Evolutionary conservation across 2,888 invertebrate species (phyloP), one percentile per base, ranked within the genome.

Genomic region (Caenorhabditis sulstoni): DNA sequence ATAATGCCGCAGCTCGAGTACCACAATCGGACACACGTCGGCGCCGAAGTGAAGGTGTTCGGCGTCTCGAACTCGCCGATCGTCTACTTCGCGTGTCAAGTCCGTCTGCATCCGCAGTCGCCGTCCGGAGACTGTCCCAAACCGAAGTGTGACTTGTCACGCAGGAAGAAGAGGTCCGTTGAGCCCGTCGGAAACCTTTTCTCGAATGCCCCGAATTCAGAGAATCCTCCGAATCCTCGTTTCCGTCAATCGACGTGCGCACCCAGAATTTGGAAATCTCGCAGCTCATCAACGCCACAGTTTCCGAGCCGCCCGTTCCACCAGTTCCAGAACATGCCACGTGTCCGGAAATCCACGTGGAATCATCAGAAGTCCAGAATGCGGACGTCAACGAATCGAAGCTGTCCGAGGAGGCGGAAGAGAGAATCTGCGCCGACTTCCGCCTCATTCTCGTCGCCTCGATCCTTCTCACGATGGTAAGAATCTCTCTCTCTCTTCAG

Each of bases 21-120:
- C 59, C 57, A 62, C n/a, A 82, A 83, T 50, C 78, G 87, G 82
- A 79, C 82, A 22, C 70, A 76, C 39, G 86, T 85, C n/a, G 74
- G 71, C 12, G 84, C 81, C 37, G 65, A 70, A 11, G 79, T 86
- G n/a, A 62, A 75, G 14, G 85, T 87, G 16, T 88, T 88, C 55
- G 87, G 87, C 14, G 82, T 87, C 4, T 82, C 85, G n/a, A 79
- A 86, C 18, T 65, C 82, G 18, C 80, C 87, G 18, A 78, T 85
- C 22, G 81, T 88, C 35, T 82, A 82, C 55, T 88, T 85, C 65
- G 84, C 86, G 52, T 88, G 88, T 44, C 83, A 87, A 80, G 53
- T 88, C 20, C 81, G 71, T 18, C 77, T 88, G 8, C 70, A 86
- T n/a, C 81, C 86, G 35, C 57, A 62, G n/a, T 49, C 67, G 37